phyloP scores from a whole-genome alignment of 1,140 invertebrate species.

The Aphidius gifuensis region DNA sequence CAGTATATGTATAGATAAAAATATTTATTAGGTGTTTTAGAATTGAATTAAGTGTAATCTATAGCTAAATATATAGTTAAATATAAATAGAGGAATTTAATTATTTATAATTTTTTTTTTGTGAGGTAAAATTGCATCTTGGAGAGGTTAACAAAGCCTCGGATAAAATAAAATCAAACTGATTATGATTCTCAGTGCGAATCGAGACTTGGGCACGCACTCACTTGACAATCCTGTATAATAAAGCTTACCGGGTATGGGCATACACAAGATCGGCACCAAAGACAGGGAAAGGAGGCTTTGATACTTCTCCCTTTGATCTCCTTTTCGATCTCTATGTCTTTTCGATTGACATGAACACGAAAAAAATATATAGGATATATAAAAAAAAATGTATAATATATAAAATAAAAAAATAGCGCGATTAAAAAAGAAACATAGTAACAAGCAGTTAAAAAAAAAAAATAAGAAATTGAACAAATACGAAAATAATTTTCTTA shows the following conservation, averaged over 20 bases:
- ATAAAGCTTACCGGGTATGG: conserved; percentile 22
- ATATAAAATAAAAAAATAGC: background rate
- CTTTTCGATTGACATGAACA: background rate
- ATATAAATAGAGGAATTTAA: background rate
- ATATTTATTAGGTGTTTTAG: too few species aligned
- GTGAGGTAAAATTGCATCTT: background rate
- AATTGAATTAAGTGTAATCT: too few species aligned
- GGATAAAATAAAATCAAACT: background rate
- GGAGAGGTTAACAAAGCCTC: too few species aligned
- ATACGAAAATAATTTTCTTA: too few species aligned
- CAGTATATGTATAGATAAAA: too few species aligned
- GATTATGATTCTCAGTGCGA: conserved; percentile 22
- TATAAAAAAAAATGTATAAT: background rate
- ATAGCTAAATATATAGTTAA: background rate
- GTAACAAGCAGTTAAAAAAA: too few species aligned
- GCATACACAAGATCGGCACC: conserved; percentile 20
- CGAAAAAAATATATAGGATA: too few species aligned
- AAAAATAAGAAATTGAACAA: too few species aligned
- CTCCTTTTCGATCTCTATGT: conserved; percentile 17
- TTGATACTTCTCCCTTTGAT: conserved; percentile 22
- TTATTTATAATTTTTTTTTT: too few species aligned
- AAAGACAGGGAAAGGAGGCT: conserved; percentile 20
- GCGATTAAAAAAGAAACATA: background rate
- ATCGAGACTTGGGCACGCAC: conserved; percentile 15
- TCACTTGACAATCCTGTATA: conserved; percentile 22